Conservation (phyloP, 2,888 invertebrate species). For the Linnaemya vulpina region DNA sequence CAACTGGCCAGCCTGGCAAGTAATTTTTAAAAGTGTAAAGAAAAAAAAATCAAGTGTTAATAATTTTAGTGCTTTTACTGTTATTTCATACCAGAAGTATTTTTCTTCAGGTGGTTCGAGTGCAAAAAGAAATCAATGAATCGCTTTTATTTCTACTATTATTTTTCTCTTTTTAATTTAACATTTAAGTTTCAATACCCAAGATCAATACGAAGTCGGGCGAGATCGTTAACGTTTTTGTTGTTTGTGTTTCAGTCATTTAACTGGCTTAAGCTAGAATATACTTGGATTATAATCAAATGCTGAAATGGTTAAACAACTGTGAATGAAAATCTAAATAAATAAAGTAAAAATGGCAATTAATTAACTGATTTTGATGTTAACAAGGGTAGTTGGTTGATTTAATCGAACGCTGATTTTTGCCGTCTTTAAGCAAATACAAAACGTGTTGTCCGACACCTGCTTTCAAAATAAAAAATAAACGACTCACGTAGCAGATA, state of each 20-base stretch:
- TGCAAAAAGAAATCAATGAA: constrained; percentile 39
- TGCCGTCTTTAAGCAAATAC: neutral
- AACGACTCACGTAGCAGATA: neutral
- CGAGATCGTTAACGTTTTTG: no score
- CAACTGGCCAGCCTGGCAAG: constrained; percentile 27
- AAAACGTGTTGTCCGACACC: constrained; percentile 39
- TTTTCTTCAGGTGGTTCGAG: neutral
- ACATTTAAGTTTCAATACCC: constrained; percentile 42
- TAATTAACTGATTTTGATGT: constrained; percentile 65
- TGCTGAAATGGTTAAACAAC: constrained; percentile 33
- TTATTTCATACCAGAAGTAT: no score
- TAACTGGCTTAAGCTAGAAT: no score
- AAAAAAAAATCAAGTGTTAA: constrained; percentile 52
- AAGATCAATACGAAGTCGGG: constrained; percentile 27
- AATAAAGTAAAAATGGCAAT: constrained; percentile 52
- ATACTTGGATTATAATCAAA: constrained; percentile 56
- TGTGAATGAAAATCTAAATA: constrained; percentile 37
- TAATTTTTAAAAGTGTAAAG: neutral
- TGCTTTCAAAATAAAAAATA: constrained; percentile 28
- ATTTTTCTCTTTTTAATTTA: constrained; percentile 1
- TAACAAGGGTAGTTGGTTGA: constrained; percentile 59
- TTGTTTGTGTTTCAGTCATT: no score
- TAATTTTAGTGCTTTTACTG: constrained; percentile 41
- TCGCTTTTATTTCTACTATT: constrained; percentile 29
- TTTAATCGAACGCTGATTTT: constrained; percentile 12